These are phyloP conservation scores for Aphyosemion australe DNA, from an alignment of 2,113 vertebrate genomes.

Conservation along the genomic window DNA sequence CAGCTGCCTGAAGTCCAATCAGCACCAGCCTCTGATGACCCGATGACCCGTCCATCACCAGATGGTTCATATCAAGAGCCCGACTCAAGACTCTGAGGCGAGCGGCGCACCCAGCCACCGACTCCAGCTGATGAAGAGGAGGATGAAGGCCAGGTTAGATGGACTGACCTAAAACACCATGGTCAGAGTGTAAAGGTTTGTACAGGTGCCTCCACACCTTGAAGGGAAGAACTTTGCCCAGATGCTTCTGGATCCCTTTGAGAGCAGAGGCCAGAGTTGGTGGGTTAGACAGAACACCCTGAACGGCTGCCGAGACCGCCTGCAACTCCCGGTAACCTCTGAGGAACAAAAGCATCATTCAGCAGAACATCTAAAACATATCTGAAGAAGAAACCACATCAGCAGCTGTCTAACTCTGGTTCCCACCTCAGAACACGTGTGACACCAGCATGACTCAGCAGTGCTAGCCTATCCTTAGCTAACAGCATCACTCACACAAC, in stretches of 20 bases:
- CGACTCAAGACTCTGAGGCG: slow-evolving; percentile 81
- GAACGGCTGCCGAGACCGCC: slow-evolving; percentile 85
- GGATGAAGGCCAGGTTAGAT: too few species aligned
- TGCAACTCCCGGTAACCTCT: slow-evolving; percentile 88
- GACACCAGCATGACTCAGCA: too few species aligned
- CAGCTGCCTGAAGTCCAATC: slow-evolving; percentile 79
- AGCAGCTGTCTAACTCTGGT: too few species aligned
- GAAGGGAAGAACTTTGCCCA: slow-evolving; percentile 92
- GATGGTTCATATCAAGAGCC: slow-evolving; percentile 78
- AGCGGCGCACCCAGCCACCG: slow-evolving; percentile 83
- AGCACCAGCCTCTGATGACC: slow-evolving; percentile 80
- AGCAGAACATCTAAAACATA: not conserved
- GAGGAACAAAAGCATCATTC: not conserved
- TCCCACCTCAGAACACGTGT: too few species aligned
- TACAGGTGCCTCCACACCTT: slow-evolving; percentile 82
- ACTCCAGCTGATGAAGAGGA: slow-evolving; percentile 78
- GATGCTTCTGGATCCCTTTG: slow-evolving; percentile 89
- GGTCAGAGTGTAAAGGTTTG: not conserved
- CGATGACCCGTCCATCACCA: slow-evolving; percentile 67
- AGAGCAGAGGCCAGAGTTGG: slow-evolving; percentile 75
- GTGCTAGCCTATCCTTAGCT: too few species aligned
- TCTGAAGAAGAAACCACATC: too few species aligned
- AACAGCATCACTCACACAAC: too few species aligned
- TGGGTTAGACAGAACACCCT: slow-evolving; percentile 83
- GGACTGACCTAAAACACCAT: too few species aligned